Base-by-base conservation (phyloP, 64 coral and sea anemone genomes). In the Pocillopora verrucosa region DNA sequence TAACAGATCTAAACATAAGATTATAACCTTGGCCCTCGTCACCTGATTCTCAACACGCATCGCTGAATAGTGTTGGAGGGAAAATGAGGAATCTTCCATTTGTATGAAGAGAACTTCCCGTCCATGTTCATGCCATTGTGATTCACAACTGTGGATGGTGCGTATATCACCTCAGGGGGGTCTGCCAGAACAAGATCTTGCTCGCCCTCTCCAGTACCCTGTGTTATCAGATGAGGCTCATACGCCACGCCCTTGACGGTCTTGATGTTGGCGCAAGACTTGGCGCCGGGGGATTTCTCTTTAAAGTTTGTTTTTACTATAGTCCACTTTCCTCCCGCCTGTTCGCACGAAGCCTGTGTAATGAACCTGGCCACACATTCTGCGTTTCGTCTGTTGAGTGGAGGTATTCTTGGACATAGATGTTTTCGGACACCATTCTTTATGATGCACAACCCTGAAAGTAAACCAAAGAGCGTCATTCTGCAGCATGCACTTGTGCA, bases 31-130 rank as follows among this genome's bases (percentile, higher is more conserved):
- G 67, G 9, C 67, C 25, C 10, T 36, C 16, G 26, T 88, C 57
- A 88, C 86, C 86, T 88, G 76, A 88, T 88, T 10, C 86, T 88
- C 58, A 88, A 77, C 0, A 88, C 73, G 57, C 86, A 88, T 20
- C 86, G 86, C 86, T 88, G 82, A 72, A 56, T 85, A 19, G 19
- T 85, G n/a, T 85, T 35, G 22, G 72, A 78, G 24, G 86, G 73
- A 41, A 78, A 76, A 26, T 76, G 37, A 19, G 86, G 86, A 77
- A 88, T 26, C 34, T 61, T 75, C 86, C 86, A 88, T 75, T 58
- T 78, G 58, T 76, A 88, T 30, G 72, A 76, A 34, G 75, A 76
- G 16, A 88, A 88, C 86, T 88, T 78, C 22, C 86, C 86, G 11
- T 78, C 10, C 72, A 88, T 76, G 17, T 75, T 78, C 58, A 76